phyloP scores from a whole-genome alignment of 2,113 vertebrate species.

The Sander vitreus region DNA sequence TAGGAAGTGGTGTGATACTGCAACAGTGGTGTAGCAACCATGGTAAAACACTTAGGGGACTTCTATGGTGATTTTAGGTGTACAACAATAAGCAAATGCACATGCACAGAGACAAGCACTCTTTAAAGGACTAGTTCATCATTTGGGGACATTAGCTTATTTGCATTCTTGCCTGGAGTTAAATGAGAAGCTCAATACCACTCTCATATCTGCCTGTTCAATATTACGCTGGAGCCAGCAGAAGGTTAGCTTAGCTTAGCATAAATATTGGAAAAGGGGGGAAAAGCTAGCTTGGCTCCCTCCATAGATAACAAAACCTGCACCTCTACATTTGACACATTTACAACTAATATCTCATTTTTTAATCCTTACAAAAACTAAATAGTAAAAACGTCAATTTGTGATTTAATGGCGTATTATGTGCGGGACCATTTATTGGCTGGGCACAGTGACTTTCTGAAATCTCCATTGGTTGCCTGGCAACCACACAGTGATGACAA shows the following conservation, averaged over 20 bases:
- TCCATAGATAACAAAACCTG: background rate
- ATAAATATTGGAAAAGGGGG: too few species aligned
- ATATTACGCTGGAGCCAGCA: background rate
- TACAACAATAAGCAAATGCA: constrained; percentile 6
- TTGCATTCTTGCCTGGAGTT: background rate
- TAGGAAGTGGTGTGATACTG: constrained; percentile 4
- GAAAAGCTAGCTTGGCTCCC: background rate
- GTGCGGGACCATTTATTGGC: background rate
- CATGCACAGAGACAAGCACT: background rate
- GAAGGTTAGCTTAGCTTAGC: too few species aligned
- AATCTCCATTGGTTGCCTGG: background rate
- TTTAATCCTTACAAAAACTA: constrained; percentile 6
- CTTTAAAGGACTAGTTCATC: background rate
- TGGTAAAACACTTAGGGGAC: background rate
- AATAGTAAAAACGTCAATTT: background rate
- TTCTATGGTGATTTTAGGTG: background rate
- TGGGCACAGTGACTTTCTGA: background rate
- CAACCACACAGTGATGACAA: background rate
- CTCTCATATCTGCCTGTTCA: background rate
- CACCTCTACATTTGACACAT: background rate
- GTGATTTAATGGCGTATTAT: background rate
- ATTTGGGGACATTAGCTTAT: too few species aligned
- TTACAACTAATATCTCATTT: background rate
- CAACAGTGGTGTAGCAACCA: background rate
- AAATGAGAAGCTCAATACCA: background rate